Evolutionary conservation across 2,888 invertebrate species (phyloP).

Genomic region (Noctuana brunneofusca): DNA sequence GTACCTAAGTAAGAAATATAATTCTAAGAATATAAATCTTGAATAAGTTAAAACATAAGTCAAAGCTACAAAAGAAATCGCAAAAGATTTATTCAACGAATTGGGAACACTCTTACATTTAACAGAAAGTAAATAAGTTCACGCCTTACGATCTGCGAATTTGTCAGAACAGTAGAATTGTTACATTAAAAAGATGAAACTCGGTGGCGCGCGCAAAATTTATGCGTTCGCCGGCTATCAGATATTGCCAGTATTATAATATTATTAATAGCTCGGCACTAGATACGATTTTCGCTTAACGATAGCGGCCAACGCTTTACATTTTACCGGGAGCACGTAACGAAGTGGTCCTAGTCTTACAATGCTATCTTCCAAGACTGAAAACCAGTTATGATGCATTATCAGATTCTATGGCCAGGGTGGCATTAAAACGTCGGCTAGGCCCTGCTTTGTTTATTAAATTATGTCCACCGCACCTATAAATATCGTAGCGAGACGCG

Average conservation of each 20-base stretch:
- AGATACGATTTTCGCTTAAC: conserved; percentile 70
- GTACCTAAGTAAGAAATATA: not conserved
- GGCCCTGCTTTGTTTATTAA: conserved; percentile 82
- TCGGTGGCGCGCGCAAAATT: conserved; percentile 31
- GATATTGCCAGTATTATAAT: conserved; percentile 61
- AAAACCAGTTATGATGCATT: conserved; percentile 79
- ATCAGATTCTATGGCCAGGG: conserved; percentile 79
- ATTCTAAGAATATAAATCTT: not conserved
- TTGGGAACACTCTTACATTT: not conserved
- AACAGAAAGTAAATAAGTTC: conserved; percentile 1
- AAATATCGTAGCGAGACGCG: conserved; percentile 70
- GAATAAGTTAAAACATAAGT: not conserved
- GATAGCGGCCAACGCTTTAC: conserved; percentile 57
- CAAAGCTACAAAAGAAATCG: not conserved
- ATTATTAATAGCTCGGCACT: conserved; percentile 71
- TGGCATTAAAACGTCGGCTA: conserved; percentile 56
- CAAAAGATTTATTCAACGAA: not conserved
- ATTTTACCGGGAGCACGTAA: conserved; percentile 75
- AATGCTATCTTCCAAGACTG: conserved; percentile 76
- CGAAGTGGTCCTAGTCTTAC: conserved; percentile 76
- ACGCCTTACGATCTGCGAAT: conserved; percentile 7
- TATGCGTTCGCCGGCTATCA: conserved; percentile 54
- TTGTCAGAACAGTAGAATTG: conserved; percentile 23
- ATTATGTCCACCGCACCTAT: conserved; percentile 79
- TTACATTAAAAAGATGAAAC: conserved; percentile 17